phyloP scores from a whole-genome alignment of 2,888 invertebrate species.

The Mesorhabditis spiculigera region DNA sequence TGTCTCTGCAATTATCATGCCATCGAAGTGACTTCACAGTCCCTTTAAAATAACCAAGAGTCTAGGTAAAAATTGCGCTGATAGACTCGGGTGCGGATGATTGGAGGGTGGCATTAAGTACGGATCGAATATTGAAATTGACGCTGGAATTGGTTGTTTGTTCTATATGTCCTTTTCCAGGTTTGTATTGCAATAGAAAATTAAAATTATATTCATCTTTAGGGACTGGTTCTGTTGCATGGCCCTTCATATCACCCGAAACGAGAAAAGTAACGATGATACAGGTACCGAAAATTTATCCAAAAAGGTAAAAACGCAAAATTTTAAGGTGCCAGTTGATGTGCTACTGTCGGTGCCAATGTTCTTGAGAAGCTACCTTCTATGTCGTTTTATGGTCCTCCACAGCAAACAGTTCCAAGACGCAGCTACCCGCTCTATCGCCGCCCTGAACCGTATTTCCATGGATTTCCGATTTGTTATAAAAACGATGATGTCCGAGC shows the following conservation, averaged over 20 bases:
- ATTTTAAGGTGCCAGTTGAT: conserved; percentile 83
- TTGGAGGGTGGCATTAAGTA: conserved; percentile 99
- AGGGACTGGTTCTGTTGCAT: conserved; percentile 47
- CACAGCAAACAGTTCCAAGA: conserved; percentile 99
- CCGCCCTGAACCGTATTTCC: conserved; percentile 71
- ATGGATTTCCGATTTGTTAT: conserved; percentile 89
- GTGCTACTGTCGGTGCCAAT: conserved; percentile 96
- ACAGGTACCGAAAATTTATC: conserved; percentile 69
- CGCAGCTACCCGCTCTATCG: conserved; percentile 80
- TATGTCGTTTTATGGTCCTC: conserved; percentile 97
- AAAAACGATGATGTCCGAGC: conserved; percentile 99
- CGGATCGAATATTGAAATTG: conserved; percentile 77
- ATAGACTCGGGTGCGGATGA: conserved; percentile 99
- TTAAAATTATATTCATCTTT: no score
- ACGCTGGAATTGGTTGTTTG: conserved; percentile 85
- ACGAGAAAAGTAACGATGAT: conserved; percentile 36
- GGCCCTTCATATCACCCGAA: conserved; percentile 51
- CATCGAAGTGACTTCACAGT: conserved; percentile 76
- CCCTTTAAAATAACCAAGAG: background rate
- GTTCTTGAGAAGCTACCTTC: conserved; percentile 98
- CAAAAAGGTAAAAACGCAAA: conserved; percentile 55
- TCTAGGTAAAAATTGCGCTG: conserved; percentile 76
- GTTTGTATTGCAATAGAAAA: no score
- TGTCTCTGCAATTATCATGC: conserved; percentile 99
- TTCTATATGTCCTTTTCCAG: conserved; percentile 93